Evolutionary conservation across 2,113 vertebrate genomes (phyloP).

Genomic region (Anhinga rufa): DNA sequence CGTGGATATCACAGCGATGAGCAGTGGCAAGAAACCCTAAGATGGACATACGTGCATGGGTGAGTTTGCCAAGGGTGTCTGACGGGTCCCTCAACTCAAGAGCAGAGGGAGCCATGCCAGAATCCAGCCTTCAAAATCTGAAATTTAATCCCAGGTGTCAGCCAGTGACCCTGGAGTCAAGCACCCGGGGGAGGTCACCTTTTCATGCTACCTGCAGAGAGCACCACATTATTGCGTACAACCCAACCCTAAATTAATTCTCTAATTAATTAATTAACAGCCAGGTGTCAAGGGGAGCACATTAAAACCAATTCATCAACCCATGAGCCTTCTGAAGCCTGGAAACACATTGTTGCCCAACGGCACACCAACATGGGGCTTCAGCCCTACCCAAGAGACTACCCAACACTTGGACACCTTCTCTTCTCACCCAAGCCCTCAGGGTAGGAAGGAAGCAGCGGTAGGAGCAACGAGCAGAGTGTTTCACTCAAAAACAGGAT

Average conservation of each 20-base stretch:
- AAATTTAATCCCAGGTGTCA: neutral
- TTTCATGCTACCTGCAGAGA: neutral
- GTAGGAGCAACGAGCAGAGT: neutral
- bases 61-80: neutral
- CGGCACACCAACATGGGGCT: rapidly evolving
- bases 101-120: neutral
- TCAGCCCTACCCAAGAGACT: neutral
- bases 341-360: neutral
- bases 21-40: neutral
- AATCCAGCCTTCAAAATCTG: neutral
- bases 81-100: neutral
- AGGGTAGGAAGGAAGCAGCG: neutral
- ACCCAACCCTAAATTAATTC: neutral
- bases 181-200: neutral
- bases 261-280: neutral
- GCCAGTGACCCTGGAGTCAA: neutral
- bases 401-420: neutral
- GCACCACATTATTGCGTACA: neutral
- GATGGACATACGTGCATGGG: rapidly evolving
- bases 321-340: neutral
- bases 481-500: neutral
- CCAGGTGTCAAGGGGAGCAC: rapidly evolving
- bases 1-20: rapidly evolving
- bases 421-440: neutral
- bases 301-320: neutral